Conservation (phyloP, 92 coral and sea anemone species). For the Parazoanthus darwini region DNA sequence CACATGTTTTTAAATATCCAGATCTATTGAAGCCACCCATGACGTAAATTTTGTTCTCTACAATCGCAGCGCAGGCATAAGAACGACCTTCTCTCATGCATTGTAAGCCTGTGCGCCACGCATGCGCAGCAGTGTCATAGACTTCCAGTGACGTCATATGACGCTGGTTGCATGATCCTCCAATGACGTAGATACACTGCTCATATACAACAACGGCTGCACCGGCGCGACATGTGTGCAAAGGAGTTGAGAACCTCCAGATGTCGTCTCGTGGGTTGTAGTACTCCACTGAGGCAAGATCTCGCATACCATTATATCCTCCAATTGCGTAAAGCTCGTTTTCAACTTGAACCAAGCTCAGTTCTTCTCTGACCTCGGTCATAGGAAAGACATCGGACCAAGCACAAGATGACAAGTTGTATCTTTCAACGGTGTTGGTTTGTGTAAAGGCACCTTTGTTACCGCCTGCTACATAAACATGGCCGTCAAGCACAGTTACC, state of each 20-base stretch:
- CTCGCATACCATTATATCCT: constrained; percentile 58
- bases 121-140: constrained; percentile 24
- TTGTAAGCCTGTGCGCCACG: constrained; percentile 32
- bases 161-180: constrained; percentile 44
- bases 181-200: constrained; percentile 47
- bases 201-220: constrained; percentile 50
- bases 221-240: constrained; percentile 55
- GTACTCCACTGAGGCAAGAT: constrained; percentile 59
- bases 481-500: constrained; percentile 5
- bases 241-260: constrained; percentile 56
- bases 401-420: constrained; percentile 30
- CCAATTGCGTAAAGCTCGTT: constrained; percentile 45
- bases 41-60: constrained; percentile 41
- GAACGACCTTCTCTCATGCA: constrained; percentile 53
- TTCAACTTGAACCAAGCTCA: constrained; percentile 37
- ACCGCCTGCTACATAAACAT: constrained; percentile 29
- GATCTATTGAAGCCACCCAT: constrained; percentile 58
- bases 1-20: constrained; percentile 51
- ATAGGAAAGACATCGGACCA: constrained; percentile 50
- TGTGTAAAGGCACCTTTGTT: constrained; percentile 34
- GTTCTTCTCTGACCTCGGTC: constrained; percentile 59
- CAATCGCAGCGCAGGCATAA: constrained; percentile 54
- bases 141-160: constrained; percentile 21
- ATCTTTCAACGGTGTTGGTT: constrained; percentile 52
- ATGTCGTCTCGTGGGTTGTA: constrained; percentile 31